phyloP scores from a whole-genome alignment of 2,888 invertebrate species.

The Junonia oenone region DNA sequence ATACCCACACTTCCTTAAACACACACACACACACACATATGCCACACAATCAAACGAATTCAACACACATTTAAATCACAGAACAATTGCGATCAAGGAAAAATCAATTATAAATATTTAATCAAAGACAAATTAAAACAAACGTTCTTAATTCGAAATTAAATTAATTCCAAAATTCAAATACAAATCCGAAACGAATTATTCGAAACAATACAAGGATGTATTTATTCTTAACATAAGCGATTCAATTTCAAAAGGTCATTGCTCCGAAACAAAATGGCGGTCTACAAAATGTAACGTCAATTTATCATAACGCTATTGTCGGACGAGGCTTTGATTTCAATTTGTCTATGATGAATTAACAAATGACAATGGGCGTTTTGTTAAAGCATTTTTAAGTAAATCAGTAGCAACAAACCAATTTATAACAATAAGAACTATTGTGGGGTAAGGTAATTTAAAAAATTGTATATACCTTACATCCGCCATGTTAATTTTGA shows the following conservation, averaged over 20 bases:
- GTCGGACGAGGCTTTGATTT: conserved; percentile 20
- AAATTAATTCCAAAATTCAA: background rate
- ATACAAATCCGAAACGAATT: conserved; percentile 12
- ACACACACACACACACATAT: too few species aligned
- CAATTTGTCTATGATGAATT: conserved; percentile 19
- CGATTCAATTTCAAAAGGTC: conserved; percentile 12
- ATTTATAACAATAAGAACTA: too few species aligned
- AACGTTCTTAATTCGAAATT: background rate
- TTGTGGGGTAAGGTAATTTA: too few species aligned
- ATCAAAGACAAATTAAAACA: background rate
- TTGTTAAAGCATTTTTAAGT: background rate
- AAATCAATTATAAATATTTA: background rate
- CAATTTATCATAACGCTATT: conserved; percentile 21
- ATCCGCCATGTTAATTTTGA: too few species aligned
- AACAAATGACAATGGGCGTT: background rate
- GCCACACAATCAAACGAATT: too few species aligned
- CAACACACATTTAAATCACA: background rate
- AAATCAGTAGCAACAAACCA: too few species aligned
- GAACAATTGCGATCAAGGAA: background rate
- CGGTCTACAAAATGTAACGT: conserved; percentile 7
- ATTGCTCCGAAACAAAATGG: background rate
- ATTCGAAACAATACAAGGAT: background rate
- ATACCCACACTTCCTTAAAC: too few species aligned
- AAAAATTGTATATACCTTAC: too few species aligned
- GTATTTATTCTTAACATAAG: conserved; percentile 13